Base-by-base conservation (phyloP, 2,113 vertebrate genomes). In the Arothron firmamentum region DNA sequence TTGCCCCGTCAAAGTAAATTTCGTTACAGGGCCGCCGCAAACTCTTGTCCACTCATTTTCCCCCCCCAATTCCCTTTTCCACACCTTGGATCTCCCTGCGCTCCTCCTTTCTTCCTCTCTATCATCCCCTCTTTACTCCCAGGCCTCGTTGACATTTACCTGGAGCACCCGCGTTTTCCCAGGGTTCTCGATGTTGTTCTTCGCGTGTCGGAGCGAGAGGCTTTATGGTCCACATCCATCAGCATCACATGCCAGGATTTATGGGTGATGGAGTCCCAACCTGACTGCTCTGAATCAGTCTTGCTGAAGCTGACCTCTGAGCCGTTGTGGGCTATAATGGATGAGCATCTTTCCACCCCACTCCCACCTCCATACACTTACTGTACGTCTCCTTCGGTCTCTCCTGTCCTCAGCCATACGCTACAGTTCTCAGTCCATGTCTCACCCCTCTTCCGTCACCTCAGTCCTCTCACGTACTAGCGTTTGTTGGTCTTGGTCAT, bases 171-270 rank as follows among this genome's bases (percentile, higher is more conserved):
- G 71, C 77, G 80, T 86, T 81, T 82, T 84, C 81, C 78, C 79
- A 77, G 73, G 70, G 81, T 81, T 85, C 82, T 75, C 81, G 75
- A 65, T 85, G 83, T 86, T 84, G 82, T 87, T 86, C 82, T 85
- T 77, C 77, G 58, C 81, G 68, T 68, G 83, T 87, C 85, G 81
- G 80, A 67, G 67, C 65, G 8, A 75, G 74, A 66, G 69, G 76
- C 77, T 89, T 89, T 89, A 89, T 87, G 85, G 87, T 80, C 62
- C 73, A 71, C 80, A 88, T 85, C 83, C 86, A 86, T 89, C 88
- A 90, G 83, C 62, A 74, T 88, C 81, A 80, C 70, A 70, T 71
- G 73, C 67, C 82, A 72, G 75, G 85, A 90, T 90, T 90, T 88
- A 91, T 90, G 85, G 86, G 83, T 79, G 85, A 80, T 84, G 80